phyloP scores from a whole-genome alignment of 1,140 invertebrate species.

The Heliothis virescens region DNA sequence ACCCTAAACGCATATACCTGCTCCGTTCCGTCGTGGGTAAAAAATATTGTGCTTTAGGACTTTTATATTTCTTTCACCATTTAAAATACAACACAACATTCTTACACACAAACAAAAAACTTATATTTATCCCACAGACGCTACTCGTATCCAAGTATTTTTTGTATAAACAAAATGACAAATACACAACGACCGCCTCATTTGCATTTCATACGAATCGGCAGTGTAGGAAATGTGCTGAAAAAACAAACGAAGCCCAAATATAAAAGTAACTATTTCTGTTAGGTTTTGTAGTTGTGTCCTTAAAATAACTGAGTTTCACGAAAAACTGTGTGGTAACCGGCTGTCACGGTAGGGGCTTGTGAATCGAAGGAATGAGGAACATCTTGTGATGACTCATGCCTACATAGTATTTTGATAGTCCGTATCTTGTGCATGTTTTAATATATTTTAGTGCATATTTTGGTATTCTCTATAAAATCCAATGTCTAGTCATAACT shows the following conservation, averaged over 20 bases:
- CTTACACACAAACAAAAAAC: background rate
- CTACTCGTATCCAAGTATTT: slow-evolving; percentile 4
- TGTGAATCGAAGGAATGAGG: too few relatives aligned
- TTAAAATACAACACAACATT: background rate
- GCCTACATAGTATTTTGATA: background rate
- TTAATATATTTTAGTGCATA: too few relatives aligned
- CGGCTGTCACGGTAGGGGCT: background rate
- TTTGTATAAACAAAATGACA: slow-evolving; percentile 36
- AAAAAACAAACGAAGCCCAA: slow-evolving; percentile 15
- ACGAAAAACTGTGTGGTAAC: background rate
- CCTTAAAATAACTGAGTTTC: background rate
- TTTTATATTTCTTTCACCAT: too few relatives aligned
- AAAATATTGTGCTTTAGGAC: too few relatives aligned
- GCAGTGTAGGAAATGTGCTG: background rate
- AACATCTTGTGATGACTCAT: background rate
- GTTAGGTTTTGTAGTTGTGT: background rate
- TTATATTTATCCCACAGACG: slow-evolving; percentile 14
- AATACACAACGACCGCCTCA: slow-evolving; percentile 20
- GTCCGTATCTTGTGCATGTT: too few relatives aligned
- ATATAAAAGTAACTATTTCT: slow-evolving; percentile 14
- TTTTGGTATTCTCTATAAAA: too few relatives aligned
- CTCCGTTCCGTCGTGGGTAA: too few relatives aligned
- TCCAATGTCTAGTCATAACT: too few relatives aligned
- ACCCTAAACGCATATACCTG: too few relatives aligned
- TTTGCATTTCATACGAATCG: slow-evolving; percentile 45